Evolutionary conservation across 2,113 vertebrate species (phyloP).

Genomic region (Burhinus oedicnemus): DNA sequence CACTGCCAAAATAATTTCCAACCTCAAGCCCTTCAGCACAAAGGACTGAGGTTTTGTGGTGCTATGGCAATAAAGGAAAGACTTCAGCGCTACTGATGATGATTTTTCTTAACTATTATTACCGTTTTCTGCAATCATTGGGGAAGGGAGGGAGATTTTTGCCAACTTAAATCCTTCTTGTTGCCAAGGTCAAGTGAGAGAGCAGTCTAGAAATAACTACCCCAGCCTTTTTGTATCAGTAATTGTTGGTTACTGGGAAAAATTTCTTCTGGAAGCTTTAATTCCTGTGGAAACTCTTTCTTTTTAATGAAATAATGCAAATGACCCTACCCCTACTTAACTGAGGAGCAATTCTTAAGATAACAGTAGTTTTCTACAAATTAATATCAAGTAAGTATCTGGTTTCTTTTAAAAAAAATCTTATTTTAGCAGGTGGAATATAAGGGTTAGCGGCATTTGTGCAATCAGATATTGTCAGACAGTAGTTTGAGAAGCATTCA

Average conservation of each 20-base stretch:
- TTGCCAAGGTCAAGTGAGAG: background rate
- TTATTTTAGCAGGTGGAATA: background rate
- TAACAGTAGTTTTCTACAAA: background rate
- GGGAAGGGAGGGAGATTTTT: background rate
- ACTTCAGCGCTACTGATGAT: background rate
- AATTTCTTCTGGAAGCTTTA: background rate
- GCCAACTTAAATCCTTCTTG: background rate
- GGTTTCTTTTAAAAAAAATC: background rate
- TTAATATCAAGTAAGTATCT: background rate
- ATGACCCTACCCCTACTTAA: background rate
- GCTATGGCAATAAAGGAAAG: background rate
- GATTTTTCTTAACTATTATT: background rate
- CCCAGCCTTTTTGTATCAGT: background rate
- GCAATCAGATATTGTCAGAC: background rate
- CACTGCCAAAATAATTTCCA: background rate
- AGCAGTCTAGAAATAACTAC: background rate
- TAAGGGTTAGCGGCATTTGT: background rate
- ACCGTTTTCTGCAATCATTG: background rate
- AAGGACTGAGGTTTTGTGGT: background rate
- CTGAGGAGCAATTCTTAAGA: background rate
- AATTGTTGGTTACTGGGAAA: background rate
- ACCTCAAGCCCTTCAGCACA: background rate
- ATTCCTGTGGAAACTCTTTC: background rate
- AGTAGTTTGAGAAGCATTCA: background rate
- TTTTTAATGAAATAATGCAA: background rate